A percentile compares a stretch with the other conserved stretches of the same genome.
Evolutionary conservation across 2,797 vertebrate species (phyloP).

Genomic region (Gila robusta): DNA sequence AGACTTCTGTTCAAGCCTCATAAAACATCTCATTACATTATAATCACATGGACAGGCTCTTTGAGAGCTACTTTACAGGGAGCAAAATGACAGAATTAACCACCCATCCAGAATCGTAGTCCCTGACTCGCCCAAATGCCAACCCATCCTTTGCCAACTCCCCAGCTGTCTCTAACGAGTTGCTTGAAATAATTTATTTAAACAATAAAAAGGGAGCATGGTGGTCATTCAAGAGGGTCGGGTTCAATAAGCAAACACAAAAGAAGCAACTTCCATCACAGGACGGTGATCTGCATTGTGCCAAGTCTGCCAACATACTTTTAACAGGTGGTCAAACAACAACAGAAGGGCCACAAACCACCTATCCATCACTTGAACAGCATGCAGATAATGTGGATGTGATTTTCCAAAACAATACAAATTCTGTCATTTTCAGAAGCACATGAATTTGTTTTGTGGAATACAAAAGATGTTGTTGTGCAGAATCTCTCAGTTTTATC

Average conservation of each 20-base stretch:
- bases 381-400: conserved; percentile 71
- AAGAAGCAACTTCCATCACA: conserved; percentile 65
- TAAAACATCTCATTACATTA: conserved; percentile 18
- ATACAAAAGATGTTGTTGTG: background rate
- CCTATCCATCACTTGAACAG: conserved; percentile 75
- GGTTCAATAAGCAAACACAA: conserved; percentile 76
- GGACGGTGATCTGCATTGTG: conserved; percentile 71
- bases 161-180: conserved; percentile 56
- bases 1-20: background rate
- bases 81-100: background rate
- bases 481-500: background rate
- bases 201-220: conserved; percentile 59
- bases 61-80: conserved; percentile 25
- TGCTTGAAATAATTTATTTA: conserved; percentile 65
- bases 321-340: conserved; percentile 69
- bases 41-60: conserved; percentile 19
- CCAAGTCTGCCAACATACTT: conserved; percentile 68
- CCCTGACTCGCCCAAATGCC: conserved; percentile 32
- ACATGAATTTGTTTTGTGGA: background rate
- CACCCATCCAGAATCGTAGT: conserved; percentile 29
- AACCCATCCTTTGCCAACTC: conserved; percentile 42
- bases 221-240: conserved; percentile 50
- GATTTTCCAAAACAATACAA: background rate
- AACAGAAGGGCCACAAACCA: conserved; percentile 74
- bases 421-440: background rate